phyloP scores from a whole-genome alignment of 2,113 vertebrate genomes.

The Neolamprologus cancellatus region DNA sequence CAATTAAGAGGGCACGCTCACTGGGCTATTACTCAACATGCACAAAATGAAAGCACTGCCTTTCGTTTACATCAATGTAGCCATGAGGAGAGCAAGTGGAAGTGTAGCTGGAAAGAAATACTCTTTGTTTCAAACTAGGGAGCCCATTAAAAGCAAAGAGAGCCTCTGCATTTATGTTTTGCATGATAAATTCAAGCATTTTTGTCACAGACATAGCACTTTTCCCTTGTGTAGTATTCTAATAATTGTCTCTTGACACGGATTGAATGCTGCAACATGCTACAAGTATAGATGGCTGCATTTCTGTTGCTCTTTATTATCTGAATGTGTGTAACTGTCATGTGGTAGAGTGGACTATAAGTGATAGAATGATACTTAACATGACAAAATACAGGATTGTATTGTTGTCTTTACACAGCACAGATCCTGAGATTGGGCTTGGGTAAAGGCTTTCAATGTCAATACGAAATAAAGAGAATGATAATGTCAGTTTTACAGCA shows the following conservation, averaged over 20 bases:
- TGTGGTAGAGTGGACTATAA: neutral
- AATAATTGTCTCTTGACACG: neutral
- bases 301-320: neutral
- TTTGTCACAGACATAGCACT: neutral
- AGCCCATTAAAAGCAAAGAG: neutral
- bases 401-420: neutral
- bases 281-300: neutral
- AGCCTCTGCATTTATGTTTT: neutral
- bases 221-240: neutral
- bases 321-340: neutral
- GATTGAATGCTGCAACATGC: neutral
- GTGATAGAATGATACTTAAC: neutral
- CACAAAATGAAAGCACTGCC: conserved; percentile 32
- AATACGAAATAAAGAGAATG: neutral
- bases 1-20: conserved; percentile 52
- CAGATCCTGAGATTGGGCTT: neutral
- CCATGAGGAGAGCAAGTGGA: neutral
- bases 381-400: neutral
- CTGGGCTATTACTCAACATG: conserved; percentile 47
- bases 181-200: neutral
- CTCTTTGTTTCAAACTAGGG: neutral
- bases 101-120: neutral
- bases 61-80: conserved; percentile 32
- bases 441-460: neutral
- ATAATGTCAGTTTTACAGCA: neutral